These are phyloP conservation scores for Lasioglossum calceatum DNA, from an alignment of 2,888 invertebrate species.

Conservation along the genomic window DNA sequence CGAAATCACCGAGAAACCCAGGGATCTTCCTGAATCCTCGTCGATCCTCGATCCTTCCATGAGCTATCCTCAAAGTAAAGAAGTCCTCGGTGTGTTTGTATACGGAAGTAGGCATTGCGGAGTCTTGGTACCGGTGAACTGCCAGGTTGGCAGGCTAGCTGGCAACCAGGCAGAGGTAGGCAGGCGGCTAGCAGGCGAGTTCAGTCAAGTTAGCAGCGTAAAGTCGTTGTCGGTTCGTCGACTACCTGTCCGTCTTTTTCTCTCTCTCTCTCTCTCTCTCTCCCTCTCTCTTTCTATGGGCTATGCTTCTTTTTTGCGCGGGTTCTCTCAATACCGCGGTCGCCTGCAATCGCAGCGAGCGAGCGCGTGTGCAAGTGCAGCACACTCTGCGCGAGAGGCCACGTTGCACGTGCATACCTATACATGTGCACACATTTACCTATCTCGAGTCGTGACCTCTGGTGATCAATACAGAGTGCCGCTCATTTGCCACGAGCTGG, in stretches of 20 bases:
- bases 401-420: constrained; percentile 8
- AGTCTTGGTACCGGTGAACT: background rate
- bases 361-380: constrained; percentile 15
- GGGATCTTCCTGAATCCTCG: background rate
- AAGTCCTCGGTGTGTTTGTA: constrained; percentile 55
- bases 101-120: constrained; percentile 50
- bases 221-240: constrained; percentile 60
- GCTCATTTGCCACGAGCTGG: constrained; percentile 72
- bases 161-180: background rate
- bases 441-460: constrained; percentile 70
- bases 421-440: constrained; percentile 60
- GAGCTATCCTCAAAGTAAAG: constrained; percentile 52
- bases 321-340: constrained; percentile 51
- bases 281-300: background rate
- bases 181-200: constrained; percentile 22
- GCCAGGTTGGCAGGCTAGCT: background rate
- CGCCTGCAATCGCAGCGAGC: constrained; percentile 57
- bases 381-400: constrained; percentile 7
- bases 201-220: constrained; percentile 57
- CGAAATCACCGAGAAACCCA: background rate
- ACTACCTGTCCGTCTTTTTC: constrained; percentile 41
- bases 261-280: background rate
- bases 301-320: constrained; percentile 27
- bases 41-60: constrained; percentile 14
- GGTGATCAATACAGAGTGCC: constrained; percentile 72